These are phyloP conservation scores for Mustela lutreola DNA, from an alignment of 2,113 vertebrate species.

Conservation along the genomic window DNA sequence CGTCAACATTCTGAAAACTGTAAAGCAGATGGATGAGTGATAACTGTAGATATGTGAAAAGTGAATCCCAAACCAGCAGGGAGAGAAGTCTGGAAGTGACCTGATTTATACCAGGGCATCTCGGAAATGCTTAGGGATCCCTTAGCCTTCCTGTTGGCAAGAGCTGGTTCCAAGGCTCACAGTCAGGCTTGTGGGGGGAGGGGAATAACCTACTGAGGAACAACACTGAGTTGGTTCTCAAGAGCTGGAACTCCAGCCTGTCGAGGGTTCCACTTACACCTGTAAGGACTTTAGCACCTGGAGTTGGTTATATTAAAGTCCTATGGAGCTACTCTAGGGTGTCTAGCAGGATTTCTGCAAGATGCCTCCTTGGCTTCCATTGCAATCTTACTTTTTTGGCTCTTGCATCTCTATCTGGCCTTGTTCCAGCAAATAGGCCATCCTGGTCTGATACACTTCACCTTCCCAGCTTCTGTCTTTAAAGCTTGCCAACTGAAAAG, in stretches of 20 bases:
- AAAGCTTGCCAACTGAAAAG: neutral
- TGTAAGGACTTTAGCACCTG: neutral
- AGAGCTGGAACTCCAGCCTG: neutral
- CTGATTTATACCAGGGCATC: neutral
- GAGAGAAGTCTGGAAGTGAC: neutral
- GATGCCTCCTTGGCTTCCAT: neutral
- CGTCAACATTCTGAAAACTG: neutral
- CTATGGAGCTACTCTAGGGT: neutral
- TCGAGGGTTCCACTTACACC: neutral
- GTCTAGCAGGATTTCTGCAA: neutral
- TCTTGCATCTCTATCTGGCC: neutral
- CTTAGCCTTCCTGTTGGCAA: neutral
- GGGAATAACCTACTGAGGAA: neutral
- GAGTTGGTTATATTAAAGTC: neutral
- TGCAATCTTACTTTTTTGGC: neutral
- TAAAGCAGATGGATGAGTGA: neutral
- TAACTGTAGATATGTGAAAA: slow-evolving; percentile 17
- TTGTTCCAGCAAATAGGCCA: neutral
- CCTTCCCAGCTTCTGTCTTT: neutral
- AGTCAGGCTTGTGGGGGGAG: neutral
- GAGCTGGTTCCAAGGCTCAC: neutral
- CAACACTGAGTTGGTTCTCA: neutral
- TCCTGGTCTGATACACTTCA: neutral
- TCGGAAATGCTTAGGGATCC: neutral
- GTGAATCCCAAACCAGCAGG: neutral